Base-by-base conservation (phyloP, 1,140 invertebrate species). In the Heliconius eleuchia region DNA sequence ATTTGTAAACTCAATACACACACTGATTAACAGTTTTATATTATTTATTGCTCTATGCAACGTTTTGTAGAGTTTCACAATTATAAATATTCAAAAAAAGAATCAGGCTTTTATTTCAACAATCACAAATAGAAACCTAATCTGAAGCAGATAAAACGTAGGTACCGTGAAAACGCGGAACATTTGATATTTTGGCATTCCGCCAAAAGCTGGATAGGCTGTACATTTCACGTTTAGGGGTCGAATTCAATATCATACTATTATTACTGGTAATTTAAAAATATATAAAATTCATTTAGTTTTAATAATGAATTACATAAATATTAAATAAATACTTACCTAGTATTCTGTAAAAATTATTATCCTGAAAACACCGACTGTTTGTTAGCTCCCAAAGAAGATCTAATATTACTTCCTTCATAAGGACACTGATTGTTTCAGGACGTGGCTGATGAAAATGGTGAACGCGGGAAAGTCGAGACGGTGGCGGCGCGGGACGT, bases 261-360 rank as follows among this genome's bases (percentile, higher is more conserved):
- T 27, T 66, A 6, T 66, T 16, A n/a, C 55, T 23, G 55, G n/a
- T n/a, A 23, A 57, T 57, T 57, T 57, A 11, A 23, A 6, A 23
- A n/a, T 60, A 13, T 23, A 60, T 19, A 23, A 66, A 23, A 23
- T 23, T 11, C 1, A 42, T 42, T 13, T 3, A 13, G 13, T 42
- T 42, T 42, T 13, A 42, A 13, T 42, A 42, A 42, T 3, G 13
- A 46, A 16, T 46, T 16, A 46, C 0, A 16, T 42, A 79, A 71
- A 71, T 23, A 80, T 34, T 27, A 80, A 80, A 78, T 76, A 72
- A 73, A 79, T 81, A 85, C 85, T 85, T 79, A 92, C 91, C 89
- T 86, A 87, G 83, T 92, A 93, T 92, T 83, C 85, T 91, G 84
- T 90, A 92, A 85, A 91, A 92, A 88, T 92, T 91, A 88, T 88